Conservation (phyloP, 2,888 invertebrate genomes). For the Cistogaster globosa region DNA sequence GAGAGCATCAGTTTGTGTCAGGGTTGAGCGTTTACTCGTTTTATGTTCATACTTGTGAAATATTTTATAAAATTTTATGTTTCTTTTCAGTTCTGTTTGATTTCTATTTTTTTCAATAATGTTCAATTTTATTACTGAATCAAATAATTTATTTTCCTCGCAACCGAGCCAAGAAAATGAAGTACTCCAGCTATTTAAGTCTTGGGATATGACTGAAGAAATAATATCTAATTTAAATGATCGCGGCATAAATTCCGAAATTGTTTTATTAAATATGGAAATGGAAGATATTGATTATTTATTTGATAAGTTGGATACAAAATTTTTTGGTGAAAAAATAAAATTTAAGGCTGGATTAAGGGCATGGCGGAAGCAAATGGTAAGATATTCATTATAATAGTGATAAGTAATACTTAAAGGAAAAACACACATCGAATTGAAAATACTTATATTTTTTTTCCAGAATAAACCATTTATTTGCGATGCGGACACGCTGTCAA, state of each 20-base stretch:
- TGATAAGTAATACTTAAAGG: slow-evolving; percentile 25
- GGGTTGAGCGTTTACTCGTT: slow-evolving; percentile 26
- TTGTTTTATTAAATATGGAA: slow-evolving; percentile 40
- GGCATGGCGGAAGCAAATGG: slow-evolving; percentile 38
- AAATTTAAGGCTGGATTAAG: slow-evolving; percentile 45
- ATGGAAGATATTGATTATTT: slow-evolving; percentile 42
- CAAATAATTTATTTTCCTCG: slow-evolving; percentile 29
- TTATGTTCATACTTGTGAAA: slow-evolving; percentile 25
- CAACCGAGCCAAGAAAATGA: slow-evolving; percentile 22
- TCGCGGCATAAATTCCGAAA: slow-evolving; percentile 29
- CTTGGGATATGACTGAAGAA: slow-evolving; percentile 42
- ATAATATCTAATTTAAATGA: slow-evolving; percentile 37
- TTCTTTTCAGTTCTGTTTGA: slow-evolving; percentile 40
- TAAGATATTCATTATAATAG: slow-evolving; percentile 32
- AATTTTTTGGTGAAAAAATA: slow-evolving; percentile 44
- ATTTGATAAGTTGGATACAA: slow-evolving; percentile 34
- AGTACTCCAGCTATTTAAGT: slow-evolving; percentile 25
- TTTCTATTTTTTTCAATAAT: slow-evolving; percentile 33
- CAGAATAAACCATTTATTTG: slow-evolving; percentile 47
- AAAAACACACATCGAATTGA: slow-evolving; percentile 33
- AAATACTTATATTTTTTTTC: slow-evolving; percentile 25
- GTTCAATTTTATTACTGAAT: slow-evolving; percentile 39
- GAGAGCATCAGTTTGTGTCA: slow-evolving; percentile 24
- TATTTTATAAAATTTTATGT: neutral
- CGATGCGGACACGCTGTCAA: slow-evolving; percentile 37